Conservation (phyloP, 2,888 invertebrate genomes). For the Diabrotica balteata region DNA sequence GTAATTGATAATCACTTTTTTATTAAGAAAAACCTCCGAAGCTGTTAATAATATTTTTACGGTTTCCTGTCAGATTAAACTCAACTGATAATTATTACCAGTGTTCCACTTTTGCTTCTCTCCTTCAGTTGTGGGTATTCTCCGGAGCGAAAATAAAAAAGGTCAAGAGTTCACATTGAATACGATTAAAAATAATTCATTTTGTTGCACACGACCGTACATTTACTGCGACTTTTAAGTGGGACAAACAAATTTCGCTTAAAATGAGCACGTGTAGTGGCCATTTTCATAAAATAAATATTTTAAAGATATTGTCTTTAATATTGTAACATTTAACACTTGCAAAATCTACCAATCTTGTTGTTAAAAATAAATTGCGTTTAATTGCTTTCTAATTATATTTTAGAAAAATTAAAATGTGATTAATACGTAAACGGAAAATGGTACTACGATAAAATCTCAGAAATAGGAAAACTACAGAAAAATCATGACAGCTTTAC, state of each 20-base stretch:
- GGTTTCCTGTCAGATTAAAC: conserved; percentile 31
- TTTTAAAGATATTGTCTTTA: no score
- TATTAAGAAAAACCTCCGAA: background rate
- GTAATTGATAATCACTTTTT: background rate
- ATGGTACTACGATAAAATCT: no score
- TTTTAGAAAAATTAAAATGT: no score
- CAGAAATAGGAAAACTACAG: no score
- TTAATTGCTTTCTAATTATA: no score
- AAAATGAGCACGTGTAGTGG: background rate
- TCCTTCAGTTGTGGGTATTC: conserved; percentile 32
- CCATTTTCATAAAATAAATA: no score
- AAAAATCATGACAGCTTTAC: no score
- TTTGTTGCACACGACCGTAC: conserved; percentile 9
- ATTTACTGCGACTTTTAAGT: conserved; percentile 3
- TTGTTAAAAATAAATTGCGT: no score
- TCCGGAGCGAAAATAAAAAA: conserved; percentile 19
- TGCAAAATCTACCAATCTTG: no score
- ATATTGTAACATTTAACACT: no score
- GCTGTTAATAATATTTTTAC: conserved; percentile 14
- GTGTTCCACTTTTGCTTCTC: conserved; percentile 26
- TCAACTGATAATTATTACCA: conserved; percentile 17
- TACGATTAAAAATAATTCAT: conserved; percentile 17
- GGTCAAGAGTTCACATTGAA: conserved; percentile 24
- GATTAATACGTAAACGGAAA: no score
- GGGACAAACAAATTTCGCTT: conserved; percentile 1